Evolutionary conservation across 2,888 invertebrate genomes (phyloP).

Genomic region (Drosophila suboccidentalis): DNA sequence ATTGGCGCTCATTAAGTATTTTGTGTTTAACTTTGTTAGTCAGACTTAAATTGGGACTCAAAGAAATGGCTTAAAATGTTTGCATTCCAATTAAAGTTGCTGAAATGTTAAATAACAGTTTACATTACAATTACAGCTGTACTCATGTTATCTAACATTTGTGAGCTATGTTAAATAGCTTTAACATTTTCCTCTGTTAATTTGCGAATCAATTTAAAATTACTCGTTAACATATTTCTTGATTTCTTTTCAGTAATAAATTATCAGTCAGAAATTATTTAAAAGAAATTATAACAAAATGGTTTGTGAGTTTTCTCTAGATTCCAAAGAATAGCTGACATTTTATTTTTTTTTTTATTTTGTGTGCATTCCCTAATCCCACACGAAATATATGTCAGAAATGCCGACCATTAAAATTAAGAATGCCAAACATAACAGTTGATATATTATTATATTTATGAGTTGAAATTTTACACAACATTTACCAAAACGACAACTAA

Average conservation of each 20-base stretch:
- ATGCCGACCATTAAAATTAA: constrained; percentile 41
- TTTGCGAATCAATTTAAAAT: not conserved
- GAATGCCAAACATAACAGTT: constrained; percentile 35
- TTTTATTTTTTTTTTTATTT: not conserved
- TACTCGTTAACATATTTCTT: not conserved
- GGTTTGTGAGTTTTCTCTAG: not conserved
- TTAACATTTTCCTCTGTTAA: too few species aligned
- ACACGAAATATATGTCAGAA: constrained; percentile 42
- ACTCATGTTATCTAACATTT: not conserved
- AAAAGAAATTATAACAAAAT: not conserved
- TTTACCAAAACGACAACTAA: constrained; percentile 23
- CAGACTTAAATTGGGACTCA: not conserved
- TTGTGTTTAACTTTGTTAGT: not conserved
- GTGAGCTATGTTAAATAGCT: too few species aligned
- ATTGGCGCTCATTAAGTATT: constrained; percentile 26
- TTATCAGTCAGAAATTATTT: not conserved
- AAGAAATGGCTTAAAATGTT: not conserved
- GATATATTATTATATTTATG: constrained; percentile 50
- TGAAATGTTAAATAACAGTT: not conserved
- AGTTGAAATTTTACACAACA: constrained; percentile 42
- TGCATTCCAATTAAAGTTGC: not conserved
- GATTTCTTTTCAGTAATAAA: constrained; percentile 16
- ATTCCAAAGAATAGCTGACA: constrained; percentile 8
- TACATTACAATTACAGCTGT: not conserved
- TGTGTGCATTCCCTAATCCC: constrained; percentile 42